These are phyloP conservation scores for Pseudomyrmex concolor DNA, from an alignment of 1,140 invertebrate genomes.

Conservation along the genomic window DNA sequence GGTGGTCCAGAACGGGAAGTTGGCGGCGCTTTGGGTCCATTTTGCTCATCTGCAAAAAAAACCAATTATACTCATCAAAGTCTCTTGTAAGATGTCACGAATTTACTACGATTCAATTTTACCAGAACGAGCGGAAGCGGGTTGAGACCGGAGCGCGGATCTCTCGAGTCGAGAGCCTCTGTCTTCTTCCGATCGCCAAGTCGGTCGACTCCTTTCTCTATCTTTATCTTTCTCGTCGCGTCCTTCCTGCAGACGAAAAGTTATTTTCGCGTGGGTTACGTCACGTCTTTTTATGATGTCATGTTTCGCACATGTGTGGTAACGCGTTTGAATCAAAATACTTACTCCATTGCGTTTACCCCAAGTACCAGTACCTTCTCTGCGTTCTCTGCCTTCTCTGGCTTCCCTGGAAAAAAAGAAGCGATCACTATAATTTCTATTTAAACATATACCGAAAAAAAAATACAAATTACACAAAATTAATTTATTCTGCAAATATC, in stretches of 20 bases:
- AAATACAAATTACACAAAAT: too few relatives aligned
- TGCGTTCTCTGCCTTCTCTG: conserved; percentile 76
- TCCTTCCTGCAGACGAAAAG: conserved; percentile 73
- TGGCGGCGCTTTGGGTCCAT: conserved; percentile 71
- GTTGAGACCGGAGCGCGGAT: conserved; percentile 65
- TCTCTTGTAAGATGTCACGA: background rate
- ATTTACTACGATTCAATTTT: conserved; percentile 26
- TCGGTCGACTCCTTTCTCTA: conserved; percentile 69
- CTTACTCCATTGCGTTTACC: conserved; percentile 80
- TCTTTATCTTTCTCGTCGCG: conserved; percentile 72
- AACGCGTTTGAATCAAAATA: conserved; percentile 26
- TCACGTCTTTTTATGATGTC: background rate
- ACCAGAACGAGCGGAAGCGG: conserved; percentile 74
- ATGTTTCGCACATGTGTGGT: background rate
- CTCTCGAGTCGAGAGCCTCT: conserved; percentile 63
- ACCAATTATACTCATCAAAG: background rate
- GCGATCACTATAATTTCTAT: background rate
- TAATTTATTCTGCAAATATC: too few relatives aligned
- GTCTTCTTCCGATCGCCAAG: conserved; percentile 72
- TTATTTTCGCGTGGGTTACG: conserved; percentile 9
- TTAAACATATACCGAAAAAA: too few relatives aligned
- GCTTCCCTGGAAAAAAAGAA: conserved; percentile 22
- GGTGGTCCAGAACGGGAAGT: conserved; percentile 55
- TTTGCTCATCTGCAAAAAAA: conserved; percentile 70
- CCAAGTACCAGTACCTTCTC: conserved; percentile 73